These are phyloP conservation scores for Zaprionus davidi DNA, from an alignment of 1,140 invertebrate genomes.

Conservation along the genomic window DNA sequence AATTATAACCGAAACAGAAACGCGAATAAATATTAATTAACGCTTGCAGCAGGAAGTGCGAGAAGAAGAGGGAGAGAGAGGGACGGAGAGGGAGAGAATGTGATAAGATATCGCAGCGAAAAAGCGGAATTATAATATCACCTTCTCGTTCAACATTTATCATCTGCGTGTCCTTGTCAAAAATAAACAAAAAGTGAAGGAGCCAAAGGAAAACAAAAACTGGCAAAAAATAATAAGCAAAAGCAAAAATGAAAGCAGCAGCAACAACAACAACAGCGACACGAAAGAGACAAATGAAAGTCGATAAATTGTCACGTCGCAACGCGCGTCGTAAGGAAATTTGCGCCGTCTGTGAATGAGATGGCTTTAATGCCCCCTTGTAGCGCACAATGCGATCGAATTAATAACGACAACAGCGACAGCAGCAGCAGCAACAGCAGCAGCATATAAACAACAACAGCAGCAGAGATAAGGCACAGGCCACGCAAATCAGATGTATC, in stretches of 20 bases:
- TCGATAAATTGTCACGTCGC: conserved; percentile 41
- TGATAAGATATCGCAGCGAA: not conserved
- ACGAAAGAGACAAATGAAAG: conserved; percentile 39
- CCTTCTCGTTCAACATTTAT: conserved; percentile 42
- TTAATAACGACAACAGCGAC: conserved; percentile 18
- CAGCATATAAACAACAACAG: conserved; percentile 1
- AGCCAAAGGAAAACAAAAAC: conserved; percentile 6
- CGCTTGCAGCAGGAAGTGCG: conserved; percentile 23
- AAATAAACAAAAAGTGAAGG: not conserved
- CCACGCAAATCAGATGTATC: conserved; percentile 14
- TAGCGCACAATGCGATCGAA: conserved; percentile 23
- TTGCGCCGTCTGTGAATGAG: conserved; percentile 12
- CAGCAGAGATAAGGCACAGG: not conserved
- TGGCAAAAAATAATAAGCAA: conserved; percentile 11
- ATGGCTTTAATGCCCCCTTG: conserved; percentile 11
- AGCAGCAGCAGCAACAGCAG: not conserved
- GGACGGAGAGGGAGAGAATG: not conserved
- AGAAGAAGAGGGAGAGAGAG: not conserved
- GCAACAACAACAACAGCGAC: not conserved
- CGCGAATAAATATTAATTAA: conserved; percentile 51
- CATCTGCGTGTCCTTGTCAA: conserved; percentile 32
- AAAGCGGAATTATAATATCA: conserved; percentile 28
- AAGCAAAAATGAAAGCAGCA: conserved; percentile 12
- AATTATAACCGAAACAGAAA: conserved; percentile 27
- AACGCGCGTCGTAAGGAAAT: conserved; percentile 15